A percentile compares a stretch with the other conserved stretches of the same genome.
These are phyloP conservation scores for Mycetomoellerius zeteki DNA, from an alignment of 1,140 invertebrate species.

Conservation along the genomic window DNA sequence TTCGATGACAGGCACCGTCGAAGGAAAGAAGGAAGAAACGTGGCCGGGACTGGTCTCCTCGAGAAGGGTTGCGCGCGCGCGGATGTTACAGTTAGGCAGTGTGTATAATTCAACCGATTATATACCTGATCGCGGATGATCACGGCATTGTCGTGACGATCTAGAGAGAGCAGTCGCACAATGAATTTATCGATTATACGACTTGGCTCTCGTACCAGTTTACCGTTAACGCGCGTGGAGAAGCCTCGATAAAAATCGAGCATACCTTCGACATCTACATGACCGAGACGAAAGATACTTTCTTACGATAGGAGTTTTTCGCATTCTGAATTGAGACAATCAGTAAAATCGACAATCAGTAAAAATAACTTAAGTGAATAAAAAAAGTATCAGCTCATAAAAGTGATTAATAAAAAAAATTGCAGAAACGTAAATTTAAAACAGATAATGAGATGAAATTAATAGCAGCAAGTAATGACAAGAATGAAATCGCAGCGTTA, in stretches of 20 bases:
- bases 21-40: slow-evolving; percentile 24
- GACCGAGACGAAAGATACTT: slow-evolving; percentile 48
- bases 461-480: not conserved
- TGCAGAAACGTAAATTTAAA: not conserved
- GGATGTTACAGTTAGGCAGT: slow-evolving; percentile 77
- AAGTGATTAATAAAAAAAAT: not conserved
- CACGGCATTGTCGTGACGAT: slow-evolving; percentile 67
- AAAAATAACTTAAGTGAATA: not conserved
- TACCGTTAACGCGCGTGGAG: slow-evolving; percentile 67
- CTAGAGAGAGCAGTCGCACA: slow-evolving; percentile 54
- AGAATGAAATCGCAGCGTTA: not conserved
- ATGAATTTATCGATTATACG: slow-evolving; percentile 70
- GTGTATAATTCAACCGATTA: slow-evolving; percentile 77
- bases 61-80: slow-evolving; percentile 1
- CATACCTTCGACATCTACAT: slow-evolving; percentile 37
- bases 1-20: slow-evolving; percentile 14
- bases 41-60: slow-evolving; percentile 39
- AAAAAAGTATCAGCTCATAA: not conserved
- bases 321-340: not conserved
- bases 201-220: slow-evolving; percentile 32
- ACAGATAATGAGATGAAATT: not conserved
- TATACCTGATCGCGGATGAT: slow-evolving; percentile 77
- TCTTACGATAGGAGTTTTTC: not conserved
- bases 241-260: slow-evolving; percentile 64
- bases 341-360: not conserved